phyloP scores from a whole-genome alignment of 1,140 invertebrate genomes.

The Drepana arcuata region DNA sequence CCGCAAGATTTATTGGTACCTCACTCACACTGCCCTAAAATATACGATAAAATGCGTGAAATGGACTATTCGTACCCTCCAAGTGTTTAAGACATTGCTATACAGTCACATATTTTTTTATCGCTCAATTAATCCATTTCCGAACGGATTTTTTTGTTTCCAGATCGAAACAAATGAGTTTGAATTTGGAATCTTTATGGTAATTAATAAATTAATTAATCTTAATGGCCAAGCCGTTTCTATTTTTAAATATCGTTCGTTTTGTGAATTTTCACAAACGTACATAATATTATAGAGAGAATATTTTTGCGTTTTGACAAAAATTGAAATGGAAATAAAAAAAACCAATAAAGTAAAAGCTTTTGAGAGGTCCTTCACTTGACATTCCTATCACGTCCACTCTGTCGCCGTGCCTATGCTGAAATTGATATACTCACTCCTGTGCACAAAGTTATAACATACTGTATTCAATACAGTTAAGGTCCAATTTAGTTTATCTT shows the following conservation, averaged over 20 bases:
- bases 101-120: conserved; percentile 34
- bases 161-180: conserved; percentile 10
- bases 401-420: conserved; percentile 52
- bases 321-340: conserved; percentile 17
- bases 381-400: conserved; percentile 53
- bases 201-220: background rate
- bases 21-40: conserved; percentile 31
- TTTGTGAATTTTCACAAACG: conserved; percentile 1
- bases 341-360: conserved; percentile 64
- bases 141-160: conserved; percentile 19
- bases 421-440: conserved; percentile 58
- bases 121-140: conserved; percentile 47
- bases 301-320: no score
- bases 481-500: no score
- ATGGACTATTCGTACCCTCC: conserved; percentile 47
- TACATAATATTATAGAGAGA: conserved; percentile 1
- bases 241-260: conserved; percentile 1
- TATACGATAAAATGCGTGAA: conserved; percentile 68
- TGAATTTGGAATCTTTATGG: conserved; percentile 13
- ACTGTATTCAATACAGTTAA: no score
- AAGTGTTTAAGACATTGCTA: conserved; percentile 15
- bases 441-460: conserved; percentile 22
- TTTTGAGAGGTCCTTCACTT: conserved; percentile 39
- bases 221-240: background rate
- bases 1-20: conserved; percentile 55